These are phyloP conservation scores for Psittacula derbiana DNA, from an alignment of 2,797 vertebrate species.

Conservation along the genomic window DNA sequence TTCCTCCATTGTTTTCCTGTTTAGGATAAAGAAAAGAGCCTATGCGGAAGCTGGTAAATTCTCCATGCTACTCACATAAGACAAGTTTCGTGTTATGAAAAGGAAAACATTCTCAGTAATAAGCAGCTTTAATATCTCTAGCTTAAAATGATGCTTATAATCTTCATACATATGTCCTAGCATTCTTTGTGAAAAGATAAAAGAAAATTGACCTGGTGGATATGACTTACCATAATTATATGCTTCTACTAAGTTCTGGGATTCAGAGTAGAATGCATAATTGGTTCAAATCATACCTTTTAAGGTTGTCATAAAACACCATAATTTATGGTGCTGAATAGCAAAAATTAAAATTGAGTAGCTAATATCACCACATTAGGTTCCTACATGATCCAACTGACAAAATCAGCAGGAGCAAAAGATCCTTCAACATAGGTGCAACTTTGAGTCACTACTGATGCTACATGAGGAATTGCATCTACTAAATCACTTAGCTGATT, in stretches of 20 bases:
- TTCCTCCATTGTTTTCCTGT: background rate
- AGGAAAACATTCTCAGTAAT: slow-evolving; percentile 4
- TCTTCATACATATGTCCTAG: background rate
- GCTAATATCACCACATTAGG: background rate
- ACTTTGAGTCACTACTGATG: background rate
- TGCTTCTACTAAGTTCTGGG: background rate
- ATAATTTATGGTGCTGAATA: slow-evolving; percentile 20
- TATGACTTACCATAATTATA: background rate
- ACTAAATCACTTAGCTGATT: background rate
- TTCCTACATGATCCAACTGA: background rate
- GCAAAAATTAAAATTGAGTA: slow-evolving; percentile 11
- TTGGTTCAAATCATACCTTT: slow-evolving; percentile 26
- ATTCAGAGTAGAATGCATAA: background rate
- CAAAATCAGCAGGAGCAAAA: background rate
- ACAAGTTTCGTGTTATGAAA: background rate
- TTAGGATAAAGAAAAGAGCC: background rate
- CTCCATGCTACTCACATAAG: background rate
- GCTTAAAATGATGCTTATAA: background rate
- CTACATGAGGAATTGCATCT: background rate
- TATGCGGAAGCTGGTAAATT: background rate
- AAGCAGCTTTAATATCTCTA: background rate
- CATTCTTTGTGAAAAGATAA: background rate
- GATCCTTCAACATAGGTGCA: background rate
- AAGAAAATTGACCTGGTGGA: background rate
- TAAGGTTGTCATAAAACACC: background rate